Percentiles rank a stretch among this genome's conserved stretches.
Evolutionary conservation across 2,888 invertebrate genomes (phyloP).

Genomic region (Blastobasis adustella): DNA sequence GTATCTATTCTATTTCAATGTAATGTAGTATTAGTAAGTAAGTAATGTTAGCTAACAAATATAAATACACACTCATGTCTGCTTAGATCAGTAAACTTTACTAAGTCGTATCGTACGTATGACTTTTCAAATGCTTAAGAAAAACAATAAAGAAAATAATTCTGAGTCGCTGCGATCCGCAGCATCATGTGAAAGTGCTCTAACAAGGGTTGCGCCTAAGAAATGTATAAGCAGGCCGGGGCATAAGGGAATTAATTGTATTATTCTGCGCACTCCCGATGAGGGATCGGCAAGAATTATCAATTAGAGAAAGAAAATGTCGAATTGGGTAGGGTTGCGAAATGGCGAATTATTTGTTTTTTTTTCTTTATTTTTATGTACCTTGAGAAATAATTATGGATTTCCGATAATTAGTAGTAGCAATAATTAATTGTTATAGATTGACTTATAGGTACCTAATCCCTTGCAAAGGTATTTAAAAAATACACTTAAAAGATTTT

Average conservation of each 20-base stretch:
- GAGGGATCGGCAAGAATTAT: constrained; percentile 71
- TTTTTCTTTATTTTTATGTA: background rate
- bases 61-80: too few relatives aligned
- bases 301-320: constrained; percentile 67
- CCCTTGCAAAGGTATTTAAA: too few relatives aligned
- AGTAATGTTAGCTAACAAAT: too few relatives aligned
- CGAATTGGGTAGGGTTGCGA: constrained; percentile 22
- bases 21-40: too few relatives aligned
- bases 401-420: background rate
- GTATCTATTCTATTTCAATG: too few relatives aligned
- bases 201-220: constrained; percentile 44
- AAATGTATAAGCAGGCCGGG: constrained; percentile 59
- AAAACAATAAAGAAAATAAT: too few relatives aligned
- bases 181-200: constrained; percentile 27
- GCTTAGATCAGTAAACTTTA: too few relatives aligned
- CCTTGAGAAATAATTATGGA: too few relatives aligned
- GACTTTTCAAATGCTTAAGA: background rate
- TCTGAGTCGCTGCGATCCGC: background rate
- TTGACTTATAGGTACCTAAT: too few relatives aligned
- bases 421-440: too few relatives aligned
- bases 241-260: constrained; percentile 72
- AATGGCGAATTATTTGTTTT: background rate
- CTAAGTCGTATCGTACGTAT: too few relatives aligned
- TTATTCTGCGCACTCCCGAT: constrained; percentile 56
- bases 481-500: too few relatives aligned